Evolutionary conservation across 2,113 vertebrate genomes (phyloP), one percentile per base, ranked within the genome.

Genomic region (Oreochromis aureus): DNA sequence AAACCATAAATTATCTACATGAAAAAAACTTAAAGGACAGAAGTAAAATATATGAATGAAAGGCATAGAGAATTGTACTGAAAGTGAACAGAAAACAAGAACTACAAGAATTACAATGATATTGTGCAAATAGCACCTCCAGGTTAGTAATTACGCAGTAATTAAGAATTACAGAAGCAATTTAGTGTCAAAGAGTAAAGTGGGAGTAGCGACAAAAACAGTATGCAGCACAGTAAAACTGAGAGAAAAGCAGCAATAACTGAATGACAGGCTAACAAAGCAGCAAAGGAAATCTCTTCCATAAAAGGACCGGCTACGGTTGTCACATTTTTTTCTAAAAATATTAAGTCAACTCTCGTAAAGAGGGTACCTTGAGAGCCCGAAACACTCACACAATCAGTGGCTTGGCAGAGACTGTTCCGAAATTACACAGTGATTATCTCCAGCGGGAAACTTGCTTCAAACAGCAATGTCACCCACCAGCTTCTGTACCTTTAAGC

Each of bases 401-500:
- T 34, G 46, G 30, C 32, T 66, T 83, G 59, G 81, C 61, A 71
- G 15, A 3, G 22, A 30, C 36, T 41, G 34, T 32, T 13, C 27
- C 0, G 8, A 39, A 41, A 30, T 84, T 73, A 84, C 66, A 44
- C 82, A 73, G 63, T 59, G 66, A 73, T 76, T 58, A 84, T 58
- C 27, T 58, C 19, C 39, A 84, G 24, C 66, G 16, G 53, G 27
- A 66, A 55, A 80, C 51, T 80, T 55, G 32, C 51, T 36, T 54
- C 12, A 80, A 53, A 53, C 59, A 48, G 24, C 48, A 24, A 61
- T 46, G 80, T 82, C 30, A 27, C 81, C 46, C 59, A 66, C 58
- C 81, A 53, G 44, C 19, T 53, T 66, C 81, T 66, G 30, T 69
- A 66, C 81, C 81, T 83, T 69, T 46, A 51, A 69, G 81, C 59